Conservation (phyloP, 2,797 vertebrate species). For the Buceros bicornis region DNA sequence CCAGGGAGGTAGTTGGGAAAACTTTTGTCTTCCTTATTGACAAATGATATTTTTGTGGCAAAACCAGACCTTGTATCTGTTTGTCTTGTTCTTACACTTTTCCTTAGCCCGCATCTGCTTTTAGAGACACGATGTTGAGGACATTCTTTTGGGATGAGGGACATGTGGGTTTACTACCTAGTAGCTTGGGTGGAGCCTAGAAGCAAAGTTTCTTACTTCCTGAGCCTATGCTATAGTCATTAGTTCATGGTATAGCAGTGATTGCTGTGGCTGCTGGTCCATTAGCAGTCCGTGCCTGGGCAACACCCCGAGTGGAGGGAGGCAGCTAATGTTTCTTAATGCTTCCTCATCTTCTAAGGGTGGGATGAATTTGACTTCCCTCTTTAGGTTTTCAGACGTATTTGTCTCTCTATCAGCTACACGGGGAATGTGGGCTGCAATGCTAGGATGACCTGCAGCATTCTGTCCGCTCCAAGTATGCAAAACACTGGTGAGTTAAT, state of each 20-base stretch:
- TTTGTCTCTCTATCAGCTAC: neutral
- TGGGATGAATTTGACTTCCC: neutral
- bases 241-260: neutral
- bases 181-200: neutral
- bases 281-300: neutral
- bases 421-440: neutral
- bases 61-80: neutral
- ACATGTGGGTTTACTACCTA: neutral
- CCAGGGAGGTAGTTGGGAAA: neutral
- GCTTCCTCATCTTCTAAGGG: neutral
- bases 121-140: neutral
- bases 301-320: neutral
- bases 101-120: neutral
- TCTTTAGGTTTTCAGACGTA: neutral
- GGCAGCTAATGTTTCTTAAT: neutral
- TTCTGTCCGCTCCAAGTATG: neutral
- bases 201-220: neutral
- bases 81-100: neutral
- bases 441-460: neutral
- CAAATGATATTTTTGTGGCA: neutral
- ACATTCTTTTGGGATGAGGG: neutral
- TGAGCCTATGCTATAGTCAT: neutral
- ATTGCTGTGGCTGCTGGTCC: neutral
- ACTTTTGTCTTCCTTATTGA: neutral
- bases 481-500: neutral